These are phyloP conservation scores for Leptobrachium leishanense DNA, from an alignment of 2,113 vertebrate species.

Conservation along the genomic window DNA sequence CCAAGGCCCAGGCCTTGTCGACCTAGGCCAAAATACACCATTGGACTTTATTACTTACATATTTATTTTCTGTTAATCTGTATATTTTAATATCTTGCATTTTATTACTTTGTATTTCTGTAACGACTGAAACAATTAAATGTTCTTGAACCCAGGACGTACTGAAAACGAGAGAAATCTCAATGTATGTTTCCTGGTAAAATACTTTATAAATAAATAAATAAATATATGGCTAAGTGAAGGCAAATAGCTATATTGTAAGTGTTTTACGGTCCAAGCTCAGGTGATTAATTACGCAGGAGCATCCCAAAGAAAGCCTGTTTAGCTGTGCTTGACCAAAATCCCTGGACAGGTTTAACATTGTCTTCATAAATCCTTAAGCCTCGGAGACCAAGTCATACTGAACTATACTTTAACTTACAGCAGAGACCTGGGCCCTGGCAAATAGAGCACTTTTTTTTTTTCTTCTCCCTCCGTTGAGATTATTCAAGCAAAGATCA, in stretches of 20 bases:
- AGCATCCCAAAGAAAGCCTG: conserved; percentile 20
- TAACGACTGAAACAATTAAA: too few species aligned
- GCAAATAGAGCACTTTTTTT: neutral
- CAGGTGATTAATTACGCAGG: conserved; percentile 18
- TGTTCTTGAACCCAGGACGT: too few species aligned
- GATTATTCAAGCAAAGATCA: neutral
- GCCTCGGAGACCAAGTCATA: conserved; percentile 13
- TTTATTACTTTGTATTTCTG: too few species aligned
- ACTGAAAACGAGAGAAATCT: too few species aligned
- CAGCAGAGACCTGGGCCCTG: neutral
- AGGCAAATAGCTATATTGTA: neutral
- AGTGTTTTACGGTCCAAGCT: neutral
- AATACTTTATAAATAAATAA: too few species aligned
- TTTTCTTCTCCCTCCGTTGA: neutral
- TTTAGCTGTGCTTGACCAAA: conserved; percentile 36
- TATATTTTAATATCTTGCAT: too few species aligned
- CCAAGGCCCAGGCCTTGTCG: too few species aligned
- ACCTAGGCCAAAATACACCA: too few species aligned
- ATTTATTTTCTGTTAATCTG: too few species aligned
- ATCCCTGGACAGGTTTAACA: conserved; percentile 24
- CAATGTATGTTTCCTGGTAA: too few species aligned
- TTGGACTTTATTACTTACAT: too few species aligned
- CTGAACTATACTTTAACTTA: conserved; percentile 1
- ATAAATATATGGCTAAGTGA: too few species aligned
- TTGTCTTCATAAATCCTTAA: neutral